Evolutionary conservation across 2,888 invertebrate genomes (phyloP).

Genomic region (Willowsia nigromaculata): DNA sequence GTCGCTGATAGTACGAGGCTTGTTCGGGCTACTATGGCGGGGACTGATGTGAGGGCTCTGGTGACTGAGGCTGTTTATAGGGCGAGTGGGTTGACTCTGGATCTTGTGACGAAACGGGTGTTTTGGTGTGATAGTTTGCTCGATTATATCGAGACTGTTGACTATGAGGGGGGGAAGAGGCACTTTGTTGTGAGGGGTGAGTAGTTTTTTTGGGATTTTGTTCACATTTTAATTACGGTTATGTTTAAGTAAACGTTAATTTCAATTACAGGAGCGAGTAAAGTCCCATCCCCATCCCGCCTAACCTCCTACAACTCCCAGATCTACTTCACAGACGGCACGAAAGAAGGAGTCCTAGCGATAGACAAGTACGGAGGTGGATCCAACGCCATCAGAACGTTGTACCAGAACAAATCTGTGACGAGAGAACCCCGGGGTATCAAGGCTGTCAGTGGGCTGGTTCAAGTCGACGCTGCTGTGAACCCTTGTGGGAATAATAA

Average conservation of each 20-base stretch:
- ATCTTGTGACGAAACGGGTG: constrained; percentile 92
- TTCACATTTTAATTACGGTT: neutral
- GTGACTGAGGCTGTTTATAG: constrained; percentile 96
- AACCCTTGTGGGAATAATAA: constrained; percentile 94
- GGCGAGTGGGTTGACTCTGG: constrained; percentile 94
- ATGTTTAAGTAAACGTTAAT: constrained; percentile 79
- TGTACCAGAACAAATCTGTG: constrained; percentile 90
- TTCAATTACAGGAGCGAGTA: constrained; percentile 87
- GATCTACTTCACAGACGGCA: constrained; percentile 95
- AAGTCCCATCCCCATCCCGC: constrained; percentile 91
- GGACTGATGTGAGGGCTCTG: constrained; percentile 89
- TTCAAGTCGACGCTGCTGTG: constrained; percentile 85
- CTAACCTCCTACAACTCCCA: constrained; percentile 91
- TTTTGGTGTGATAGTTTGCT: constrained; percentile 98
- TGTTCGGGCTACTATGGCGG: constrained; percentile 96
- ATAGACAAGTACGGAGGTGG: constrained; percentile 90
- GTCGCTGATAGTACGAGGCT: constrained; percentile 82
- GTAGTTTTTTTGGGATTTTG: constrained; percentile 34
- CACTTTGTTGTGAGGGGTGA: constrained; percentile 89
- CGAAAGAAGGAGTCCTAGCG: constrained; percentile 92
- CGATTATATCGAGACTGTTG: constrained; percentile 97
- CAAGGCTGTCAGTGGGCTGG: constrained; percentile 89
- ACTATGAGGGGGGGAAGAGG: constrained; percentile 92
- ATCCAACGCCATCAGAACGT: constrained; percentile 87
- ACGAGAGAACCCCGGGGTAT: constrained; percentile 89